These are phyloP conservation scores for Ammodramus savannarum DNA, from an alignment of 2,113 vertebrate species.

Conservation along the genomic window DNA sequence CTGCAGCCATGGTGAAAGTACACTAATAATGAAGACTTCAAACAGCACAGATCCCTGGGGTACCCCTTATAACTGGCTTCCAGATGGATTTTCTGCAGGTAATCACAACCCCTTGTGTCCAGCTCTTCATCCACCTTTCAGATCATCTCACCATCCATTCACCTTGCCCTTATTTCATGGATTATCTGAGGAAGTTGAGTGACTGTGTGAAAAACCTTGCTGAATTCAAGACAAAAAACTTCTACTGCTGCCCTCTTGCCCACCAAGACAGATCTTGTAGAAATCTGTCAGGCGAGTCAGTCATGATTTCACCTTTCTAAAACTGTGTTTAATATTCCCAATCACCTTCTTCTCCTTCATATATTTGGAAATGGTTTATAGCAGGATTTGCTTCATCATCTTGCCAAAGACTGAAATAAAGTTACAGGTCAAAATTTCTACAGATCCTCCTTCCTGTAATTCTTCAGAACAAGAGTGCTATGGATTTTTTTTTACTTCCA, in stretches of 20 bases:
- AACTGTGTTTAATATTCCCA: rapidly evolving
- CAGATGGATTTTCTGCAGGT: background rate
- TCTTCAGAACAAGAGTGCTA: background rate
- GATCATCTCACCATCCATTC: background rate
- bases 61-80: background rate
- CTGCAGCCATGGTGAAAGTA: background rate
- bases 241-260: background rate
- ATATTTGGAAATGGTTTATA: background rate
- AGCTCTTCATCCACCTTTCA: background rate
- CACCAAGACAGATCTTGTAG: background rate
- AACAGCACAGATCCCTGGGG: background rate
- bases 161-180: background rate
- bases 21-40: background rate
- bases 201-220: background rate
- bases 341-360: background rate
- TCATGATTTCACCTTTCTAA: background rate
- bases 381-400: background rate
- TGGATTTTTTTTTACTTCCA: background rate
- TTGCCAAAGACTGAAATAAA: background rate
- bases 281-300: background rate
- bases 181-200: background rate
- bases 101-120: background rate
- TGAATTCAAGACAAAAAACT: background rate
- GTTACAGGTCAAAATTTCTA: background rate
- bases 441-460: rapidly evolving